phyloP scores from a whole-genome alignment of 2,113 vertebrate genomes.

The Etia nguti region DNA sequence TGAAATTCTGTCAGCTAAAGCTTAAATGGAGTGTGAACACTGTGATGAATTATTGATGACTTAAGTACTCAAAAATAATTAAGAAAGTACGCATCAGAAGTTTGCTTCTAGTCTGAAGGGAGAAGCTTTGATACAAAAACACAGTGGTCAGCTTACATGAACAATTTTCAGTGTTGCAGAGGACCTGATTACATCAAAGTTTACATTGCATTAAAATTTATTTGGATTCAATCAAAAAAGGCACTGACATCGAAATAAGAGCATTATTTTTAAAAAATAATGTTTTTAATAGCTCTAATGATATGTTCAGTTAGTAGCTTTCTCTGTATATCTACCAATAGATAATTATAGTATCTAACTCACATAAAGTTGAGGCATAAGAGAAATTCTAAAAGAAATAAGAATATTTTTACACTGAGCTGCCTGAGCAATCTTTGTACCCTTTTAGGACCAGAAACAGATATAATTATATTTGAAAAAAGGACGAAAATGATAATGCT shows the following conservation, averaged over 20 bases:
- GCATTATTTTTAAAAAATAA: not conserved
- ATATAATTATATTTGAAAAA: not conserved
- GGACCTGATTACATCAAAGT: not conserved
- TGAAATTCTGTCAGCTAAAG: not conserved
- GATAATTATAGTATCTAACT: not conserved
- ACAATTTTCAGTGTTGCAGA: not conserved
- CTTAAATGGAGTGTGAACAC: not conserved
- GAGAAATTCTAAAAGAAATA: not conserved
- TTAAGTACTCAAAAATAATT: not conserved
- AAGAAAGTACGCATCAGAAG: not conserved
- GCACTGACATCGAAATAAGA: not conserved
- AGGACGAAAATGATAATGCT: not conserved
- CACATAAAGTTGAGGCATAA: not conserved
- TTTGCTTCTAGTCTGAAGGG: not conserved
- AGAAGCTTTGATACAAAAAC: not conserved
- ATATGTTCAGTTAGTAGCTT: not conserved
- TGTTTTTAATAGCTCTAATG: not conserved
- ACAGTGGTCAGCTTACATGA: not conserved
- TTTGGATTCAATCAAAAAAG: not conserved
- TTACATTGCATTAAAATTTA: not conserved
- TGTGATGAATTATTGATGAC: slow-evolving; percentile 5
- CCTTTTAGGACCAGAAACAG: not conserved
- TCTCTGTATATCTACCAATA: not conserved
- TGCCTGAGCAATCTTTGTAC: not conserved
- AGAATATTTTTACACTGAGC: not conserved